Conservation (phyloP, 2,888 invertebrate genomes). For the Cephus runcator region DNA sequence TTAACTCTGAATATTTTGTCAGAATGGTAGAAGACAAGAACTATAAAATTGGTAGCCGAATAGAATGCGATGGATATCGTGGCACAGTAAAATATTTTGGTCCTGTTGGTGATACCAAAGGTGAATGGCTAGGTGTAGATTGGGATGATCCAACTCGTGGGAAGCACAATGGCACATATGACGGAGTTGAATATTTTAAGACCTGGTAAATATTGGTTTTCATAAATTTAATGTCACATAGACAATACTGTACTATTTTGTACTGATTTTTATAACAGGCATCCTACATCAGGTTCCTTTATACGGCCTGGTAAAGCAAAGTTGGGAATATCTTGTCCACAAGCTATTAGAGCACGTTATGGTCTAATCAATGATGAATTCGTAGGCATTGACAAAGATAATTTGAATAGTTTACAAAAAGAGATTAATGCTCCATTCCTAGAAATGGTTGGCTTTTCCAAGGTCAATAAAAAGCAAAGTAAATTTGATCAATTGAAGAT, state of each 20-base stretch:
- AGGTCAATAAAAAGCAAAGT: constrained; percentile 76
- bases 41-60: constrained; percentile 64
- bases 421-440: constrained; percentile 84
- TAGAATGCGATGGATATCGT: constrained; percentile 65
- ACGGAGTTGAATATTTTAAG: constrained; percentile 84
- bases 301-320: constrained; percentile 84
- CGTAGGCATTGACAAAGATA: constrained; percentile 69
- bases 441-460: constrained; percentile 91
- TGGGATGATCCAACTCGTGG: constrained; percentile 93
- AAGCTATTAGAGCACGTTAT: constrained; percentile 80
- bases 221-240: not conserved
- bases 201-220: constrained; percentile 67
- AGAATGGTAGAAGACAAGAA: constrained; percentile 59
- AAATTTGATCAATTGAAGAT: constrained; percentile 73
- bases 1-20: constrained; percentile 9
- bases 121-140: constrained; percentile 91
- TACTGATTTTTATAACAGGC: constrained; percentile 60
- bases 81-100: constrained; percentile 70
- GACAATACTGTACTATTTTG: constrained; percentile 14
- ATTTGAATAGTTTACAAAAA: constrained; percentile 74
- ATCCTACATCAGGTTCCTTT: constrained; percentile 89
- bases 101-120: constrained; percentile 63
- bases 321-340: constrained; percentile 77
- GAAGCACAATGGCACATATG: constrained; percentile 90
- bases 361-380: constrained; percentile 70